Conservation (phyloP, 2,888 invertebrate species). For the Cheilosia impressa region DNA sequence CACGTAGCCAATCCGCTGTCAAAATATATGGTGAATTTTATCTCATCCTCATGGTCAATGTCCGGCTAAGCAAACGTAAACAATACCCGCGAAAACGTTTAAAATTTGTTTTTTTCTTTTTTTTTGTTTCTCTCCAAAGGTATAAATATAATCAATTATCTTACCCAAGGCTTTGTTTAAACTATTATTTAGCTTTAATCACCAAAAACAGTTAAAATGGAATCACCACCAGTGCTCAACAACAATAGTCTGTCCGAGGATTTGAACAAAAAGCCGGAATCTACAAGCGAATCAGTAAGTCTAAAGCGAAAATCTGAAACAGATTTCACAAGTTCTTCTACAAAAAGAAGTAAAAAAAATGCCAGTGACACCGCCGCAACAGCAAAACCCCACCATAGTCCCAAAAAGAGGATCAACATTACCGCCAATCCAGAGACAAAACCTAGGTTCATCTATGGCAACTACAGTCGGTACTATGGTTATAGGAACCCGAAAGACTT, state of each 20-base stretch:
- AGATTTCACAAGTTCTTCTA: not conserved
- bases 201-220: slow-evolving; percentile 7
- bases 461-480: slow-evolving; percentile 89
- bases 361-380: not conserved
- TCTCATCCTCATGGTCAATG: slow-evolving; percentile 6
- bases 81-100: slow-evolving; percentile 51
- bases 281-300: not conserved
- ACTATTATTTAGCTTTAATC: not conserved
- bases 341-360: slow-evolving; percentile 27
- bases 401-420: slow-evolving; percentile 38
- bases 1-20: not conserved
- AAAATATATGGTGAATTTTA: slow-evolving; percentile 16
- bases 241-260: slow-evolving; percentile 25
- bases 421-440: slow-evolving; percentile 58
- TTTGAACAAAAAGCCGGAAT: not conserved
- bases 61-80: slow-evolving; percentile 19
- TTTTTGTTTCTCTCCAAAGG: not conserved
- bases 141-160: not conserved
- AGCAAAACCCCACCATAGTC: slow-evolving; percentile 37
- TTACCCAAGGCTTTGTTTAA: not conserved
- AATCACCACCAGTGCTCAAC: not conserved
- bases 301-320: slow-evolving; percentile 39
- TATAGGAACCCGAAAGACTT: slow-evolving; percentile 89
- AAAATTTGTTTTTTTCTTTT: not conserved
- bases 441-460: slow-evolving; percentile 80